Percentiles rank a stretch among this genome's conserved stretches.
Evolutionary conservation across 2,797 vertebrate genomes (phyloP).

Genomic region (Trachops cirrhosus): DNA sequence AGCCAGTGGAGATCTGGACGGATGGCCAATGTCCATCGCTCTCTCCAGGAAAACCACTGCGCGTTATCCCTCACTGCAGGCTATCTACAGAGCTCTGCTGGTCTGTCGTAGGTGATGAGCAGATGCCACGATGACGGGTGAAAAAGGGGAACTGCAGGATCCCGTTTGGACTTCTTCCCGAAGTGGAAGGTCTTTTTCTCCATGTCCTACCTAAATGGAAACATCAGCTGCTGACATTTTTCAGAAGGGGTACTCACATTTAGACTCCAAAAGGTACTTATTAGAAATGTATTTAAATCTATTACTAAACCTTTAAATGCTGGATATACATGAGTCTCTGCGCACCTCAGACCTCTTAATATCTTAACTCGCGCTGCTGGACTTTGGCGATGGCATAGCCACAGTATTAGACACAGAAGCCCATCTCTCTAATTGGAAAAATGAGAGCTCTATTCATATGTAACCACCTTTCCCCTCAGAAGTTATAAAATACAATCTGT

Average conservation of each 20-base stretch:
- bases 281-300: neutral
- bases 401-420: neutral
- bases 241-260: neutral
- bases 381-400: neutral
- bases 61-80: neutral
- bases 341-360: neutral
- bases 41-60: neutral
- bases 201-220: neutral
- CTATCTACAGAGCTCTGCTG: neutral
- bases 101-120: neutral
- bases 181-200: neutral
- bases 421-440: slow-evolving; percentile 11
- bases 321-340: neutral
- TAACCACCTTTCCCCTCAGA: neutral
- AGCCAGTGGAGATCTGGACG: neutral
- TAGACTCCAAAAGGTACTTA: neutral
- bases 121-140: neutral
- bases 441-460: neutral
- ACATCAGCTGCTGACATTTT: neutral
- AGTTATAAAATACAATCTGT: neutral
- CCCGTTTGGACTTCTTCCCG: neutral
- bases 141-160: neutral
- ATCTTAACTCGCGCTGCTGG: neutral
- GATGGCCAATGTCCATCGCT: neutral
- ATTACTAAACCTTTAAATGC: neutral